Conservation (phyloP, 1,140 invertebrate genomes). For the Drosophila takahashii region DNA sequence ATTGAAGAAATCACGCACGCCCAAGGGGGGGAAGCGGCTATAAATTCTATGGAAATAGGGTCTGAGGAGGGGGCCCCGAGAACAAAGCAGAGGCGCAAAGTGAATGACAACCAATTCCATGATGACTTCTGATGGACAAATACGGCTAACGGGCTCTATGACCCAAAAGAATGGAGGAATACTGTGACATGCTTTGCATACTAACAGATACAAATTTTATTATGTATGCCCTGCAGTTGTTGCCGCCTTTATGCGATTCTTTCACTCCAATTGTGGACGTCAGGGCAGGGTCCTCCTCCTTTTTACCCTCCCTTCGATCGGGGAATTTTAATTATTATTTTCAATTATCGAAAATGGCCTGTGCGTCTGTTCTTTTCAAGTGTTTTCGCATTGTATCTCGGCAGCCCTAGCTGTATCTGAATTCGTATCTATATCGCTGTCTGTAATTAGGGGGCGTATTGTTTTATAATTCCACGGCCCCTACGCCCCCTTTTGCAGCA, state of each 20-base stretch:
- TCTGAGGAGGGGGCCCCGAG: background rate
- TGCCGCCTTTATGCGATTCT: conserved; percentile 57
- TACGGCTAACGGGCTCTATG: conserved; percentile 73
- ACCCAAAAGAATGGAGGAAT: conserved; percentile 42
- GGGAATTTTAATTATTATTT: conserved; percentile 84
- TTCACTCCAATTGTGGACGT: conserved; percentile 77
- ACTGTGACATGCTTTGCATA: conserved; percentile 70
- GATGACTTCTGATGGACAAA: conserved; percentile 72
- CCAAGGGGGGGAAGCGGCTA: conserved; percentile 24
- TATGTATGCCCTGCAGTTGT: conserved; percentile 52
- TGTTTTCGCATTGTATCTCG: conserved; percentile 52
- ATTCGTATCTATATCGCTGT: conserved; percentile 36
- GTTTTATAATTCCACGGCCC: conserved; percentile 43
- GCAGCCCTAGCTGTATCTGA: conserved; percentile 20
- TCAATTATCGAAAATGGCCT: conserved; percentile 83
- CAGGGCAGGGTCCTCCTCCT: conserved; percentile 26
- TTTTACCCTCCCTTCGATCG: conserved; percentile 52
- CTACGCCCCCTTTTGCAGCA: background rate
- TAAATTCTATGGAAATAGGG: conserved; percentile 50
- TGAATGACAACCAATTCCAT: conserved; percentile 57
- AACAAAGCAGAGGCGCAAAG: conserved; percentile 37
- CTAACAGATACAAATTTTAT: conserved; percentile 61
- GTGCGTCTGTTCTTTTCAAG: conserved; percentile 67
- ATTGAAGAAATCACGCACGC: conserved; percentile 82
- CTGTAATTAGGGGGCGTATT: conserved; percentile 71